Conservation (phyloP, 2,797 vertebrate species). For the Adelosebastes latens region DNA sequence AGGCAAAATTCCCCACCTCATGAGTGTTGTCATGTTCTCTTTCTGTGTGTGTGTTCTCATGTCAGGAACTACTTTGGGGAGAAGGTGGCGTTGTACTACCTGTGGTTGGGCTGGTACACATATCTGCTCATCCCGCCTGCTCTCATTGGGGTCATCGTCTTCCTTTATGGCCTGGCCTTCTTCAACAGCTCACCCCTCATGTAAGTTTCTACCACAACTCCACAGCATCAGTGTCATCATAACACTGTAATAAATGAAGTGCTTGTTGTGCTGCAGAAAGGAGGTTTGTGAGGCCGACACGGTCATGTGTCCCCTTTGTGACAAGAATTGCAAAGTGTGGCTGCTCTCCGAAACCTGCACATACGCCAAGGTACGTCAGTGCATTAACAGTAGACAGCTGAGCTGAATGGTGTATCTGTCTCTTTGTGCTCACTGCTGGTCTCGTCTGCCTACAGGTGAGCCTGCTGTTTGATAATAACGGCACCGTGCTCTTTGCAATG, state of each 20-base stretch:
- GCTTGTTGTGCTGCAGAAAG: conserved; percentile 79
- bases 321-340: conserved; percentile 89
- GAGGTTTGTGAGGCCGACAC: conserved; percentile 89
- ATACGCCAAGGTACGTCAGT: conserved; percentile 88
- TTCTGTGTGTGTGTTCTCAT: conserved; percentile 27
- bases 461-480: conserved; percentile 92
- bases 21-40: background rate
- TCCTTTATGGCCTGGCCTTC: conserved; percentile 86
- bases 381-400: background rate
- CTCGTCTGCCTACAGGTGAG: conserved; percentile 84
- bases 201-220: conserved; percentile 75
- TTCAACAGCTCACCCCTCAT: conserved; percentile 89
- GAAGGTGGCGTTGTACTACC: conserved; percentile 94
- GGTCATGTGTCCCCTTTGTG: conserved; percentile 92
- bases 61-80: conserved; percentile 93
- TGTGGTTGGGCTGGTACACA: conserved; percentile 97
- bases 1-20: too few species aligned
- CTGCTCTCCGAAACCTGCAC: conserved; percentile 90
- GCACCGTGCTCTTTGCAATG: conserved; percentile 92
- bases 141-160: conserved; percentile 78
- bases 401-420: background rate
- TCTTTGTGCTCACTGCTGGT: conserved; percentile 4
- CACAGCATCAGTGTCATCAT: background rate
- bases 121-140: conserved; percentile 87
- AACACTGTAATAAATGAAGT: background rate